Base-by-base conservation (phyloP, 2,113 vertebrate species). In the Gobius niger region DNA sequence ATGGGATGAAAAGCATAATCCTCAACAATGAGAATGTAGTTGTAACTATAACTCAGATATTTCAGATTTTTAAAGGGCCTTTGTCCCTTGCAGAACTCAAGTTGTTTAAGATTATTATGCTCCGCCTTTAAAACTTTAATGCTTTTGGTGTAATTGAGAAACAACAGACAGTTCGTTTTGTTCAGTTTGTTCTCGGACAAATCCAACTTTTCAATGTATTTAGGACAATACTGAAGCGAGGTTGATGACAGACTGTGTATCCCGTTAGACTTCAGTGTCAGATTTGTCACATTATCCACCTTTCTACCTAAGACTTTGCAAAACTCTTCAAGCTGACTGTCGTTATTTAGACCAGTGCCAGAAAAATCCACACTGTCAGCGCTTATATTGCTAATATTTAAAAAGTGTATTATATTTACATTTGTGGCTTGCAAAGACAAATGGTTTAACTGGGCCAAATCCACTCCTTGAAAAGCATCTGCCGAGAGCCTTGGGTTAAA, bases 41-140 rank as follows among this genome's bases (percentile, higher is more conserved):
- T 96, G 83, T 92, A 95, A 3, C 93, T 91, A 41, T 89, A 91
- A 50, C 88, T 93, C 15, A 95, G 18, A 3, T 70, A 70, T 19
- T 47, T 7, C 18, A 95, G 51, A 1, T 61, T 47, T 0, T 0
- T 0, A 0, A 92, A 87, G 0, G 0, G 0, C 9, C 6, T 9
- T 19, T 53, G 2, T 1, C 0, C 65, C 6, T 9, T 65, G 80
- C 93, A 95, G 0, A 34, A 4, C 0, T 0, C 0, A 0, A 95
- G 75, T 0, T 0, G 0, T 1, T 18, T 81, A 18, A 95, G 56
- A 13, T 80, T 69, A 67, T 95, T 96, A 68, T 94, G 93, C 49
- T 96, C 94, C 1, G 78, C 69, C 41, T 6, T 77, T 14, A 95
- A 46, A 0, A 0, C 81, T 0, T 7, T 7, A 50, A 94, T 64